Conservation (phyloP, 2,113 vertebrate species). For the Prunella himalayana region DNA sequence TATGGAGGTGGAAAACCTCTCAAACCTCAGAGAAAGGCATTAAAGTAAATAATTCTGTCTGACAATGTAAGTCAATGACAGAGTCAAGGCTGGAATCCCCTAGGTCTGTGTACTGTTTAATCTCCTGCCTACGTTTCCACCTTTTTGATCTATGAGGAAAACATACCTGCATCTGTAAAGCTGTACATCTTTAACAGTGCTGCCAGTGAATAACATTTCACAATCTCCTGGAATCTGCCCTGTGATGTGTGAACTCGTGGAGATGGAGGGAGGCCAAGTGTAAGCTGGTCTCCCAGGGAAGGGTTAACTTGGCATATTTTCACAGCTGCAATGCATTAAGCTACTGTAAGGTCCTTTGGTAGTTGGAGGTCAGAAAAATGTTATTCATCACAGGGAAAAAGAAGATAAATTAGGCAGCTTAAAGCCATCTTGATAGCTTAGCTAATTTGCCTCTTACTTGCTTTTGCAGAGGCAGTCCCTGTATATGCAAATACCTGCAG, state of each 20-base stretch:
- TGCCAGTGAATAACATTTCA: not conserved
- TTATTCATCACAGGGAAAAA: not conserved
- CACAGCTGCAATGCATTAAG: not conserved
- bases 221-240: not conserved
- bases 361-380: not conserved
- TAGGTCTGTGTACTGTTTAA: not conserved
- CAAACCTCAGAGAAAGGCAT: not conserved
- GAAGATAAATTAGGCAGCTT: not conserved
- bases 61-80: not conserved
- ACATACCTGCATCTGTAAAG: not conserved
- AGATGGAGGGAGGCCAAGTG: not conserved
- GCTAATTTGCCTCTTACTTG: not conserved
- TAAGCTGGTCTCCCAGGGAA: not conserved
- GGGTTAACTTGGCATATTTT: not conserved
- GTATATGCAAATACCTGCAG: not conserved
- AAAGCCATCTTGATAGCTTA: not conserved
- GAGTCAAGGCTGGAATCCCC: not conserved
- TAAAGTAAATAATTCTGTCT: not conserved
- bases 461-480: not conserved
- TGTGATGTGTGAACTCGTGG: not conserved
- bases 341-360: not conserved
- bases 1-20: not conserved
- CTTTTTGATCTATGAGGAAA: not conserved
- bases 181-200: not conserved
- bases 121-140: not conserved